phyloP scores from a whole-genome alignment of 2,113 vertebrate species.

The Phrynosoma blainvillii region DNA sequence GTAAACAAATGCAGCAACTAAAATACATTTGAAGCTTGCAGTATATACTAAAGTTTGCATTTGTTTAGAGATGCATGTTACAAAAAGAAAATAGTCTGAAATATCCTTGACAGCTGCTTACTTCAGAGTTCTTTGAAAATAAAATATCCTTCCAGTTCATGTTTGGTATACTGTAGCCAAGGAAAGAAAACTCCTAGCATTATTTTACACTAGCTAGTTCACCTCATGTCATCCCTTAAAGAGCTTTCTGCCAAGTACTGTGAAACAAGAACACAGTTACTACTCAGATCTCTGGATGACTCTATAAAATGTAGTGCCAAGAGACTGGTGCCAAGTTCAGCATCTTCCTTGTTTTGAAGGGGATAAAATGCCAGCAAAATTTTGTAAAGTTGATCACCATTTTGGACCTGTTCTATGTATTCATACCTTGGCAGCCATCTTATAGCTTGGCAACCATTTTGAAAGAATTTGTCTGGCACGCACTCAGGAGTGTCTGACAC shows the following conservation, averaged over 20 bases:
- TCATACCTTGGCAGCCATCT: conserved; percentile 95
- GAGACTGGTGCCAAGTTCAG: conserved; percentile 85
- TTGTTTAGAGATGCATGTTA: conserved; percentile 65
- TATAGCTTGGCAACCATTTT: conserved; percentile 99
- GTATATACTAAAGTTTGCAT: conserved; percentile 70
- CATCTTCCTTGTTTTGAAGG: conserved; percentile 78
- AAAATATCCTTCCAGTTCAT: conserved; percentile 29
- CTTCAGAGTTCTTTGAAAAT: conserved; percentile 61
- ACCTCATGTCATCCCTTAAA: conserved; percentile 73
- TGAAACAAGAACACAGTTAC: conserved; percentile 83
- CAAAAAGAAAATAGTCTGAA: conserved; percentile 64
- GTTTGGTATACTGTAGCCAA: conserved; percentile 60
- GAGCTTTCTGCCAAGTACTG: conserved; percentile 80
- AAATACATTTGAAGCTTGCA: conserved; percentile 72
- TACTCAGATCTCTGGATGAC: conserved; percentile 91
- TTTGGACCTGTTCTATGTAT: conserved; percentile 76
- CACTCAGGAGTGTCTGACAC: conserved; percentile 82
- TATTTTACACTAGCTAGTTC: conserved; percentile 66
- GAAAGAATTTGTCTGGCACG: conserved; percentile 85
- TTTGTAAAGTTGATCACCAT: conserved; percentile 75
- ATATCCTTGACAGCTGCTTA: conserved; percentile 43
- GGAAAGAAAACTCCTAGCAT: conserved; percentile 63
- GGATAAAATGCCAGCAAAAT: conserved; percentile 53
- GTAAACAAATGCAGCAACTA: conserved; percentile 79
- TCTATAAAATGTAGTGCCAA: conserved; percentile 86